Evolutionary conservation across 30 jellyfish, hydroid and myxozoan species (phyloP).

Genomic region (Chrysaora quinquecirrha): DNA sequence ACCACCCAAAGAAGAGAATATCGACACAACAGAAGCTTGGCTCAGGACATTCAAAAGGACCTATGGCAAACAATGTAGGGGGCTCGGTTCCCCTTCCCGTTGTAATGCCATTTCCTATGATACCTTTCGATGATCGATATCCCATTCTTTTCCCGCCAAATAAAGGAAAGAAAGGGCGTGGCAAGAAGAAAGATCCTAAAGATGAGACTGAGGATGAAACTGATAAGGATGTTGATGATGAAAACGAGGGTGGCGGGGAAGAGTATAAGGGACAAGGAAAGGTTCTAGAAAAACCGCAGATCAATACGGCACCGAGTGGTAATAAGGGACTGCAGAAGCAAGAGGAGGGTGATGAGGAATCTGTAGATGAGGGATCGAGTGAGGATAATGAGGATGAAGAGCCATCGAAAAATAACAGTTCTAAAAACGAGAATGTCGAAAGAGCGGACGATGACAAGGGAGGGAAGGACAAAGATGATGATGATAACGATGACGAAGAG

Average conservation of each 20-base stretch:
- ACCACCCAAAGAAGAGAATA: conserved; percentile 52
- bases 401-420: background rate
- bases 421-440: background rate
- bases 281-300: conserved; percentile 7
- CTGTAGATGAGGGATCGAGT: background rate
- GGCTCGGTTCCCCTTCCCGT: conserved; percentile 77
- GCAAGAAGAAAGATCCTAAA: conserved; percentile 67
- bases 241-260: conserved; percentile 51
- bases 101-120: conserved; percentile 86
- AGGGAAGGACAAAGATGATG: conserved; percentile 3
- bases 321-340: background rate
- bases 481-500: conserved; percentile 14
- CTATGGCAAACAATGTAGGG: conserved; percentile 72
- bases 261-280: conserved; percentile 51
- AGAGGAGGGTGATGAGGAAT: background rate
- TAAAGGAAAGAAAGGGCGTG: conserved; percentile 59
- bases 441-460: background rate
- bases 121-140: conserved; percentile 66
- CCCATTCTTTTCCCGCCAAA: conserved; percentile 51
- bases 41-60: conserved; percentile 86
- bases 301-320: background rate
- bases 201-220: conserved; percentile 76
- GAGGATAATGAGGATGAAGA: background rate
- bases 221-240: conserved; percentile 67
- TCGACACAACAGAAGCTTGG: conserved; percentile 72